These are phyloP conservation scores for chimpanzee (Pan troglodytes) DNA, from an alignment of 2,113 vertebrate genomes.

Conservation along the genomic window DNA sequence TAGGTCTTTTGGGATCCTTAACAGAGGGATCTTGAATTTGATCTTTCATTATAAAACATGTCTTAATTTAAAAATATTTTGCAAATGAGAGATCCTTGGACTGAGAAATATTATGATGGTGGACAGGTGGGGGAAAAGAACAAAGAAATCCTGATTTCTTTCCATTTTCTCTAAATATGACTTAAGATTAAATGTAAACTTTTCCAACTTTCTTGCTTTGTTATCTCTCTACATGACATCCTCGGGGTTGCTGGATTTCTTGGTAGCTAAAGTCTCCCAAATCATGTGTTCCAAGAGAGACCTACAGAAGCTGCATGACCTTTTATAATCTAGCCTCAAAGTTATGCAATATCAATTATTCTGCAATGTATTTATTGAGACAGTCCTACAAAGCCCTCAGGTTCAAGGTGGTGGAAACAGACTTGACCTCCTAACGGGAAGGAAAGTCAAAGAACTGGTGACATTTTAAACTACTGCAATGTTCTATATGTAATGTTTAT, in stretches of 20 bases:
- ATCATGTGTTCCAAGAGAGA: not conserved
- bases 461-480: not conserved
- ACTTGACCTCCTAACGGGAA: not conserved
- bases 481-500: not conserved
- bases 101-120: not conserved
- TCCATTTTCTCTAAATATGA: not conserved
- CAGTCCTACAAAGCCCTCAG: not conserved
- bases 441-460: not conserved
- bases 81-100: not conserved
- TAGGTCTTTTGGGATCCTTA: not conserved
- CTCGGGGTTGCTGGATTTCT: not conserved
- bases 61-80: not conserved
- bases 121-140: not conserved
- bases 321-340: not conserved
- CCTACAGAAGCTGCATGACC: not conserved
- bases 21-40: not conserved
- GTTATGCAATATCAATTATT: not conserved
- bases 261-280: not conserved
- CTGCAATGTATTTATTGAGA: not conserved
- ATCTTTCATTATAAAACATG: not conserved
- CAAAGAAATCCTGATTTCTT: not conserved
- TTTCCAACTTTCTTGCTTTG: not conserved
- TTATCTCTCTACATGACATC: not conserved
- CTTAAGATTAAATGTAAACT: not conserved
- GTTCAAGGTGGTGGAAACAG: fast-evolving